Evolutionary conservation across 1,140 invertebrate genomes (phyloP).

Genomic region (Drosophila micromelanica): DNA sequence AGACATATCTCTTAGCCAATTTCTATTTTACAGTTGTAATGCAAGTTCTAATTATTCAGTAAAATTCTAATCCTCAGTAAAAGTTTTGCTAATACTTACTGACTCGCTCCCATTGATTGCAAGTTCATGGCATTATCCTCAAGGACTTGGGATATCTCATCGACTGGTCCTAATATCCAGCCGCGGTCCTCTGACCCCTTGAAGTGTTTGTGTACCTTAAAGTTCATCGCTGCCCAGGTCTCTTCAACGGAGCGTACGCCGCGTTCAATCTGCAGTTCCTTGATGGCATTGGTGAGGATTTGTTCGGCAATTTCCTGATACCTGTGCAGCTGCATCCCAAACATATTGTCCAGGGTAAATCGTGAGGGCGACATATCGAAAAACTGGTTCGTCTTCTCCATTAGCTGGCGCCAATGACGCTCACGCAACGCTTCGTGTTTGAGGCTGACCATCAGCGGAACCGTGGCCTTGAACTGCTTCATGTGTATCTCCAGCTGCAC

Average conservation of each 20-base stretch:
- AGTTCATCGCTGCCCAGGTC: constrained; percentile 90
- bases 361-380: constrained; percentile 94
- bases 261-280: constrained; percentile 94
- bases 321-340: constrained; percentile 94
- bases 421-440: constrained; percentile 95
- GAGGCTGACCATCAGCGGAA: constrained; percentile 94
- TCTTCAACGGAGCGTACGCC: constrained; percentile 91
- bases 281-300: constrained; percentile 94
- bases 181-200: constrained; percentile 87
- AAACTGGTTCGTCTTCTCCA: constrained; percentile 91
- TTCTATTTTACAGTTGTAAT: no score
- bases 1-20: no score
- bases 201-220: constrained; percentile 88
- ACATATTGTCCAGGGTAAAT: constrained; percentile 96
- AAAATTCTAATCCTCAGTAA: no score
- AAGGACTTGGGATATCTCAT: constrained; percentile 91
- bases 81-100: constrained; percentile 84
- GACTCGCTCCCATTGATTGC: constrained; percentile 95
- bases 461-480: constrained; percentile 94
- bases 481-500: constrained; percentile 90
- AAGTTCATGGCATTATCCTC: constrained; percentile 96
- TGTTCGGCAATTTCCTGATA: constrained; percentile 93
- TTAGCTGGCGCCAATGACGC: constrained; percentile 94
- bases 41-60: no score
- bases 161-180: constrained; percentile 90